Evolutionary conservation across 2,113 vertebrate species (phyloP).

Genomic region (Australoheros scitulus): DNA sequence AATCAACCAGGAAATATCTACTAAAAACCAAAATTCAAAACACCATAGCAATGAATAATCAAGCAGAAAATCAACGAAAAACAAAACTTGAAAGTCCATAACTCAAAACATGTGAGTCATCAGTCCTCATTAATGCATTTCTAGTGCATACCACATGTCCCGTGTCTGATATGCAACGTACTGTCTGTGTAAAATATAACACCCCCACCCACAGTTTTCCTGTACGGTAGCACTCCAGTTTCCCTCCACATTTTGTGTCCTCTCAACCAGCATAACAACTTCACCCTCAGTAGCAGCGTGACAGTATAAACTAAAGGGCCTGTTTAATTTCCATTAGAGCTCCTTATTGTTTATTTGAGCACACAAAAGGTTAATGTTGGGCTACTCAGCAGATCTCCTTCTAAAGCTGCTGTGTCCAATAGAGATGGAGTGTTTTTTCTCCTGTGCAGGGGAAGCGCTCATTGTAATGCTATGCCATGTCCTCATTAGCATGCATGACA

Average conservation of each 20-base stretch:
- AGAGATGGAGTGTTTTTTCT: constrained; percentile 37
- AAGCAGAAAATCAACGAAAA: no score
- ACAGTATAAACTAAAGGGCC: background rate
- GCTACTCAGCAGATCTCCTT: constrained; percentile 75
- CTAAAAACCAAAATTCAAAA: no score
- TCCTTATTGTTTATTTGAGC: constrained; percentile 38
- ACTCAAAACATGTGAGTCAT: background rate
- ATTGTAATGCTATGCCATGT: constrained; percentile 57
- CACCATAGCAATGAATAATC: no score
- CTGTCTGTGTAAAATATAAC: background rate
- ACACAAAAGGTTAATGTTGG: constrained; percentile 53
- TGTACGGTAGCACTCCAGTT: background rate
- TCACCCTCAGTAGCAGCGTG: constrained; percentile 8
- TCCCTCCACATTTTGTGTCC: constrained; percentile 16
- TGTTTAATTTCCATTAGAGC: constrained; percentile 24
- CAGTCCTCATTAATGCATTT: background rate
- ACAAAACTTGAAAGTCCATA: no score
- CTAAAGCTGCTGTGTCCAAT: constrained; percentile 30
- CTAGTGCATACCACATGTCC: background rate
- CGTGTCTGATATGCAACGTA: background rate
- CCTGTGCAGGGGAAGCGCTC: constrained; percentile 17
- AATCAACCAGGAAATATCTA: no score
- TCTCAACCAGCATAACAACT: constrained; percentile 16
- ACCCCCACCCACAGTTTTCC: background rate
- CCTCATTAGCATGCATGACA: constrained; percentile 76